These are phyloP conservation scores for Geopemphigus sp. DNA, from an alignment of 1,140 invertebrate genomes.

Conservation along the genomic window DNA sequence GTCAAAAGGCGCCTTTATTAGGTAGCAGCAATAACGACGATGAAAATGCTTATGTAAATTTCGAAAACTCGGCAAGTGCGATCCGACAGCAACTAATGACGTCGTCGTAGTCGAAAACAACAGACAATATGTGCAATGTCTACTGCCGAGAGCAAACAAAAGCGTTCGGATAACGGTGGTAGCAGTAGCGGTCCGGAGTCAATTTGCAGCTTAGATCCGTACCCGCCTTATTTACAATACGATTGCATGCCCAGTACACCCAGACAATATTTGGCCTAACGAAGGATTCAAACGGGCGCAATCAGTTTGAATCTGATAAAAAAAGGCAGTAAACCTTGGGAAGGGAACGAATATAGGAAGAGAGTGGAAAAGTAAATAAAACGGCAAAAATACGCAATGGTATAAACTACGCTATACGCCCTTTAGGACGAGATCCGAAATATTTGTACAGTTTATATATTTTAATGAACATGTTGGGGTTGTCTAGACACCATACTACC, in stretches of 20 bases:
- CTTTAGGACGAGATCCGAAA: not conserved
- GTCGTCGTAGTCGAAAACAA: slow-evolving; percentile 32
- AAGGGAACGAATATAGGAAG: not conserved
- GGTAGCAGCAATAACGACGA: not conserved
- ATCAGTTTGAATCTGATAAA: slow-evolving; percentile 38
- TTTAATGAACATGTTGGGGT: not conserved
- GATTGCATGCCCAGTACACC: slow-evolving; percentile 41
- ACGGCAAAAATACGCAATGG: not conserved
- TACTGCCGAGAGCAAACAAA: slow-evolving; percentile 35
- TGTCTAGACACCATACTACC: not conserved
- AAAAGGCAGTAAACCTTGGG: not conserved
- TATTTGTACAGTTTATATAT: slow-evolving; percentile 6
- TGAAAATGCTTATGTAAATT: slow-evolving; percentile 43
- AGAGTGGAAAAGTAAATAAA: slow-evolving; percentile 12
- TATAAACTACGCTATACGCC: slow-evolving; percentile 13
- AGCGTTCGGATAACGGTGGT: not conserved
- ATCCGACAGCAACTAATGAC: slow-evolving; percentile 38
- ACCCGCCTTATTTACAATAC: slow-evolving; percentile 46
- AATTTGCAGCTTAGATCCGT: slow-evolving; percentile 30
- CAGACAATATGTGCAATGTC: slow-evolving; percentile 23
- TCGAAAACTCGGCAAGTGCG: slow-evolving; percentile 23
- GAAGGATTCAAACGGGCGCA: slow-evolving; percentile 38
- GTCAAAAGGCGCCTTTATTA: not conserved
- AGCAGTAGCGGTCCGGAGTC: slow-evolving; percentile 30
- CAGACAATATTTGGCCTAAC: slow-evolving; percentile 49